Evolutionary conservation across 2,797 vertebrate genomes (phyloP), one percentile per base, ranked within the genome.

Genomic region (Microcaecilia unicolor): DNA sequence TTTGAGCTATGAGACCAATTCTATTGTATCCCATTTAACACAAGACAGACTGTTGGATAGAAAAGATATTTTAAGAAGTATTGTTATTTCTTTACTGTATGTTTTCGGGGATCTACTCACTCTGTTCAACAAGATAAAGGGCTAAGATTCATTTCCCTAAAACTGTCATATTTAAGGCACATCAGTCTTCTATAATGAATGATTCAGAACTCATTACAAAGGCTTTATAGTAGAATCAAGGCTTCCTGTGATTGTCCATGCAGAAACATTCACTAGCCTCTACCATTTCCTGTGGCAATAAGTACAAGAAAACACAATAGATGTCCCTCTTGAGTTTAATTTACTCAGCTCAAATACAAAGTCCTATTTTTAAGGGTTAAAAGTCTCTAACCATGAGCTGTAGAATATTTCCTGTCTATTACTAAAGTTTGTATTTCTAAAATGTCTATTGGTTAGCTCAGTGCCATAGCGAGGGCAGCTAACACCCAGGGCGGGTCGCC

Each of bases 241-340:
- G 48, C 44, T 48, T 48, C 44, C 44, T 48, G 41, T 44, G 34
- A 48, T 48, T 48, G 44, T 48, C 32, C 48, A 20, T 41, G 26
- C 48, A 31, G 44, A 48, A 44, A 44, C 48, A 44, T 35, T 48
- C 34, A 31, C 22, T 41, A 30, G 31, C 39, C 37, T 41, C 44
- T 44, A 40, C 44, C 44, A 44, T 48, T 48, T 39, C 44, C 44
- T 48, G 37, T 35, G 41, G 18, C 44, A 35, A 17, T 48, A 44
- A 37, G 44, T 48, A 37, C 44, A 48, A 44, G 44, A 48, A 48
- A 34, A 37, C 24, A 39, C 47, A 44, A 40, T 35, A 48, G 44
- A 48, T 37, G 48, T 48, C 31, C 44, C 48, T 48, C 37, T 26
- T 35, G 48, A 37, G 37, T 37, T 48, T 44, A 12, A 31, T 31